Base-by-base conservation (phyloP, 2,113 vertebrate genomes). In the Tretioscincus oriximinensis region DNA sequence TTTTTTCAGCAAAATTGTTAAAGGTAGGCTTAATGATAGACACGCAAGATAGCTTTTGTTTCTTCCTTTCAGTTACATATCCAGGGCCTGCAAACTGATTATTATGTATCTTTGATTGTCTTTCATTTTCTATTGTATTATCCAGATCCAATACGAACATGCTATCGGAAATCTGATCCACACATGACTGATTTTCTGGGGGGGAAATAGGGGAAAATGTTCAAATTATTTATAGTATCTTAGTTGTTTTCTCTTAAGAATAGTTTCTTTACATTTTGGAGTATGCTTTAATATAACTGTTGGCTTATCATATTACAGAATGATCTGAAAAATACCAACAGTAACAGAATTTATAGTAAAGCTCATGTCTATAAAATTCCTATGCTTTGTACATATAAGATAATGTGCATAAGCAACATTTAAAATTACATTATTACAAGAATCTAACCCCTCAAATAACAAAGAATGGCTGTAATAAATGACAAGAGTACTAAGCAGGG, bases 41-140 rank as follows among this genome's bases (percentile, higher is more conserved):
- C 9, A 77, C 77, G 66, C 0, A 3, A 80, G 80, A 72, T 16
- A 78, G 71, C 22, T 29, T 26, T n/a, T 0, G 51, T 84, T 92
- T 94, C 79, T 88, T 94, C 78, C 93, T 93, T 84, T 84, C 86
- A 12, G 89, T 89, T 77, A 93, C 76, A 49, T 73, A 77, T 81
- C 54, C 77, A 84, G 1, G 49, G 29, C 76, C 81, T 21, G 45
- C 49, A 83, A 91, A 78, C 24, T 20, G 84, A 75, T 41, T 75
- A 16, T 9, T 64, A 41, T 12, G 45, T 21, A 78, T 80, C n/a
- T 80, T 35, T 49, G 77, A 54, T 49, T 85, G 11, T 2, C 89
- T 82, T 81, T 89, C 81, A 80, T 29, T 28, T 11, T 65, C 67
- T 65, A 72, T 78, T 11, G 7, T 28, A 73, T 64, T 87, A 85